These are phyloP conservation scores for Zaprionus obscuricornis DNA, from an alignment of 2,888 invertebrate species.

Conservation along the genomic window DNA sequence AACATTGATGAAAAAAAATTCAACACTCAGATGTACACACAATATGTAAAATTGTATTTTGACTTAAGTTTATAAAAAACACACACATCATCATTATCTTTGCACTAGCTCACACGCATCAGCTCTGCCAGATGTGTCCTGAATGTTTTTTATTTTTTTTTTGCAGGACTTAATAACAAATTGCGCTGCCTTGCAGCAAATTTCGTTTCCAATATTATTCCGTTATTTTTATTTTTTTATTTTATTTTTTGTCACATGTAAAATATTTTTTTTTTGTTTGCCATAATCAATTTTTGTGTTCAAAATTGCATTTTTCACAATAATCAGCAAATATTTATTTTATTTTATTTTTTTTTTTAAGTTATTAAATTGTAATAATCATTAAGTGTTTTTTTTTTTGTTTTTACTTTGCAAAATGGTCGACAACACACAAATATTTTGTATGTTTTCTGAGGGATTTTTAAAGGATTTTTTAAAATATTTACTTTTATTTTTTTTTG, in stretches of 20 bases:
- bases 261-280: slow-evolving; percentile 24
- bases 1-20: slow-evolving; percentile 67
- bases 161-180: slow-evolving; percentile 36
- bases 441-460: slow-evolving; percentile 11
- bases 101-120: slow-evolving; percentile 22
- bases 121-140: background rate
- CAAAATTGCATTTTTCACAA: slow-evolving; percentile 33
- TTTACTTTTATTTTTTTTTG: slow-evolving; percentile 12
- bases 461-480: slow-evolving; percentile 11
- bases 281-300: slow-evolving; percentile 18
- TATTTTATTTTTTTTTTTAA: slow-evolving; percentile 8
- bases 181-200: slow-evolving; percentile 47
- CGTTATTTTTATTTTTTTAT: background rate
- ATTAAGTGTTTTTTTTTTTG: slow-evolving; percentile 21
- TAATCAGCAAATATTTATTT: slow-evolving; percentile 48
- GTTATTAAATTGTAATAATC: slow-evolving; percentile 30
- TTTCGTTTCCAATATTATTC: slow-evolving; percentile 34
- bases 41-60: slow-evolving; percentile 61
- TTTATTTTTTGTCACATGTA: slow-evolving; percentile 36
- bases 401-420: slow-evolving; percentile 60
- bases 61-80: slow-evolving; percentile 45
- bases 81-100: slow-evolving; percentile 10
- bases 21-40: slow-evolving; percentile 68
- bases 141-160: background rate
- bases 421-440: slow-evolving; percentile 42